Base-by-base conservation (phyloP, 1,140 invertebrate species). In the Lucilia cuprina region DNA sequence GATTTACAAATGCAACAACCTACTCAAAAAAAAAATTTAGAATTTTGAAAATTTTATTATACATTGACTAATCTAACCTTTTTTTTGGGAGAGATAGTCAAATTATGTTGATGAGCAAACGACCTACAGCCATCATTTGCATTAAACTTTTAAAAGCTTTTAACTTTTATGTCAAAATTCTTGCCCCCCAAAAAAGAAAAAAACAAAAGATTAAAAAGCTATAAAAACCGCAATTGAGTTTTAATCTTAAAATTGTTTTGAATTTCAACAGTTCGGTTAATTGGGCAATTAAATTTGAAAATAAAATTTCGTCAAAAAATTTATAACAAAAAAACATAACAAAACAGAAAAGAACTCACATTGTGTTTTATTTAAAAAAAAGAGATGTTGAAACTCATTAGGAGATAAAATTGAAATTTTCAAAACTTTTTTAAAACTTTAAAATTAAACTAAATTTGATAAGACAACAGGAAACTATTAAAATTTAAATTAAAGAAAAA, bases 1-100 rank as follows among this genome's bases (percentile, higher is more conserved):
- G 77, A 80, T 80, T 41, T 80, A 80, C 77, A 80, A 80, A 80
- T 80, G 41, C 41, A 80, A 80, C 41, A 80, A 80, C 77, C 77
- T 50, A 80, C 77, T 49, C 77, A 80, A 49, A 25, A 2, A 21
- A 5, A n/a, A 35, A 35, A 50, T 50, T 41, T 49, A 13, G 34
- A 77, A 77, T 77, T n/a, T n/a, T n/a, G n/a, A n/a, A n/a, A n/a
- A n/a, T n/a, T n/a, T n/a, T n/a, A n/a, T n/a, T n/a, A n/a, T n/a
- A n/a, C n/a, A n/a, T n/a, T n/a, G n/a, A n/a, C n/a, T 50, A 80
- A 80, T 21, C 41, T 47, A 78, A 78, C 75, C 75, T 78, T 19
- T 78, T 35, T 78, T n/a, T n/a, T n/a, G n/a, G 25, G 3, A 75
- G 13, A 75, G 41, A 41, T 41, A 41, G 41, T 17, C 14, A 1